These are phyloP conservation scores for Oryzias javanicus DNA, from an alignment of 2,113 vertebrate genomes.

Conservation along the genomic window DNA sequence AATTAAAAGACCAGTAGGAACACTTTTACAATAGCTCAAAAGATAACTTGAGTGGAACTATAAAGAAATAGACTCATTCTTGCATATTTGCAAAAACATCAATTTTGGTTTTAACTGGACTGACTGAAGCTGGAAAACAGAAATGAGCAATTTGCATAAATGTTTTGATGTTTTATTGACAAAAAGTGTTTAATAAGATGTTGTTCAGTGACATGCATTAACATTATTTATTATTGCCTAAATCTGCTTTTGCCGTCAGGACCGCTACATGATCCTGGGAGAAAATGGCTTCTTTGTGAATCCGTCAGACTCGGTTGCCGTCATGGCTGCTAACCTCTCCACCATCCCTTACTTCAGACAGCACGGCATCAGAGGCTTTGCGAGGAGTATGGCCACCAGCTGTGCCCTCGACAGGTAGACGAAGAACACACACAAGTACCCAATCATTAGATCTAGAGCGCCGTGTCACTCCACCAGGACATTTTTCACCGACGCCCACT, in stretches of 20 bases:
- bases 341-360: slow-evolving; percentile 95
- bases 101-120: too few species aligned
- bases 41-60: too few species aligned
- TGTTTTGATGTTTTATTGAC: too few species aligned
- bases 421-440: slow-evolving; percentile 1
- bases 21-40: too few species aligned
- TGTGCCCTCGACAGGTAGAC: slow-evolving; percentile 92
- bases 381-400: slow-evolving; percentile 95
- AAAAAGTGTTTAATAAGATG: too few species aligned
- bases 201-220: too few species aligned
- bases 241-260: slow-evolving; percentile 72
- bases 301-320: slow-evolving; percentile 92
- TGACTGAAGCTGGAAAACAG: too few species aligned
- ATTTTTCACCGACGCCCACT: slow-evolving; percentile 9
- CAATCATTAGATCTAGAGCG: not conserved
- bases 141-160: too few species aligned
- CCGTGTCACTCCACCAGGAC: not conserved
- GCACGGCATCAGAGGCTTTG: slow-evolving; percentile 89
- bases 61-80: too few species aligned
- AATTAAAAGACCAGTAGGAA: too few species aligned
- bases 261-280: slow-evolving; percentile 97
- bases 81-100: too few species aligned
- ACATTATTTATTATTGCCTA: too few species aligned
- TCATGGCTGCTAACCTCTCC: slow-evolving; percentile 94
- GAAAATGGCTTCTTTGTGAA: slow-evolving; percentile 96